A percentile compares a stretch with the other conserved stretches of the same genome.
phyloP scores from a whole-genome alignment of 2,888 invertebrate species.

The Drosophila cognata region DNA sequence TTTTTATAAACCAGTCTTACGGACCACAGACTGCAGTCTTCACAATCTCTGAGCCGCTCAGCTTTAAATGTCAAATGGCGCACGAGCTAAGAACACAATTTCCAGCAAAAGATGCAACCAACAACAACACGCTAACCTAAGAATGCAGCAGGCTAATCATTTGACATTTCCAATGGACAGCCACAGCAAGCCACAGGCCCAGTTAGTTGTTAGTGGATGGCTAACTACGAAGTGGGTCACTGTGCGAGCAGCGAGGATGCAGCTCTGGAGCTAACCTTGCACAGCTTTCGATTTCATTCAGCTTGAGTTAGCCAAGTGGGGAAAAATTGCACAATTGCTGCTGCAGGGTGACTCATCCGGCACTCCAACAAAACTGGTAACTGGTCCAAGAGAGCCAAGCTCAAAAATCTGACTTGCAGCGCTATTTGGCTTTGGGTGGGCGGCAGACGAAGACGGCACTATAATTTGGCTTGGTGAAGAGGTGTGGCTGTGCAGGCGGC shows the following conservation, averaged over 20 bases:
- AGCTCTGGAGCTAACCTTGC: conserved; percentile 61
- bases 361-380: conserved; percentile 36
- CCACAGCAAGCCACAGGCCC: neutral
- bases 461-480: conserved; percentile 25
- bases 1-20: conserved; percentile 56
- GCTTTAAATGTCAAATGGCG: conserved; percentile 59
- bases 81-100: conserved; percentile 61
- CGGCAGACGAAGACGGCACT: conserved; percentile 34
- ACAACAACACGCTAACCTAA: conserved; percentile 41
- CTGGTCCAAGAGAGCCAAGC: conserved; percentile 41
- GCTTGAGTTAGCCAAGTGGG: conserved; percentile 31
- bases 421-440: conserved; percentile 41
- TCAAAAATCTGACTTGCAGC: conserved; percentile 24
- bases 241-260: conserved; percentile 36
- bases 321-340: conserved; percentile 66
- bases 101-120: conserved; percentile 45
- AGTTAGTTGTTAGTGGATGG: conserved; percentile 4
- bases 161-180: conserved; percentile 52
- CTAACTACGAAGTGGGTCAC: conserved; percentile 52
- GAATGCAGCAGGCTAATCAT: conserved; percentile 50
- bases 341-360: conserved; percentile 55
- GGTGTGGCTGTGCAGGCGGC: conserved; percentile 56
- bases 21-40: conserved; percentile 22
- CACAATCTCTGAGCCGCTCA: conserved; percentile 20
- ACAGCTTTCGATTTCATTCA: conserved; percentile 69